Evolutionary conservation across 2,797 vertebrate genomes (phyloP), one percentile per base, ranked within the genome.

Genomic region (Hyperoplus lanceolatus): DNA sequence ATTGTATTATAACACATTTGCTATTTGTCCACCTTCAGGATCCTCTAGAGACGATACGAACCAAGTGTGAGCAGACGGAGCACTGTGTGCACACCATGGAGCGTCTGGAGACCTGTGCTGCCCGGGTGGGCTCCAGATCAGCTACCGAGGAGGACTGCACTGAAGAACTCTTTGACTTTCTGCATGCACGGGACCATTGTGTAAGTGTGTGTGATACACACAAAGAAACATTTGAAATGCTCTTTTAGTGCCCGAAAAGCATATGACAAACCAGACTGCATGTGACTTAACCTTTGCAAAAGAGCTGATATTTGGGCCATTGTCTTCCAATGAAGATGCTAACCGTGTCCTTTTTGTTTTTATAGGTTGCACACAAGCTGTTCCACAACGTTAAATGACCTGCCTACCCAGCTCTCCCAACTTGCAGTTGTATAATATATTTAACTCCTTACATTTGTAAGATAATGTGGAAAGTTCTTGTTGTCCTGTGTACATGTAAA

Each of bases 111-210:
- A 11, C 75, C 5, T 99, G 97, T 42, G 94, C 96, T 7, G 80
- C 92, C 0, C 91, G 97, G 3, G 96, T 98, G 6, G 75, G 89
- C 53, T 96, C 97, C 36, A 92, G 94, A 59, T 95, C 96, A 65
- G 53, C 78, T 8, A 98, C 97, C 0, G 55, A 58, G 10, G 97
- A 99, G 81, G 95, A 97, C 4, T 99, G 97, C 87, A 97, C 97
- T 0, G 97, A 98, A 87, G 97, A 99, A 89, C 96, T 99, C 3
- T 97, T 99, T 50, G 97, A 99, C 77, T 98, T 99, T 79, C 88
- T 99, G 79, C 97, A 98, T 4, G 97, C 97, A 66, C 93, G 97
- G 75, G 97, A 98, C 89, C 97, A 98, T 87, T 99, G 98, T 21
- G 97, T 98, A 90, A 97, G 97, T 88, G 29, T 29, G 29, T 29